Evolutionary conservation across 2,797 vertebrate species (phyloP).

Genomic region (Diceros bicornis): DNA sequence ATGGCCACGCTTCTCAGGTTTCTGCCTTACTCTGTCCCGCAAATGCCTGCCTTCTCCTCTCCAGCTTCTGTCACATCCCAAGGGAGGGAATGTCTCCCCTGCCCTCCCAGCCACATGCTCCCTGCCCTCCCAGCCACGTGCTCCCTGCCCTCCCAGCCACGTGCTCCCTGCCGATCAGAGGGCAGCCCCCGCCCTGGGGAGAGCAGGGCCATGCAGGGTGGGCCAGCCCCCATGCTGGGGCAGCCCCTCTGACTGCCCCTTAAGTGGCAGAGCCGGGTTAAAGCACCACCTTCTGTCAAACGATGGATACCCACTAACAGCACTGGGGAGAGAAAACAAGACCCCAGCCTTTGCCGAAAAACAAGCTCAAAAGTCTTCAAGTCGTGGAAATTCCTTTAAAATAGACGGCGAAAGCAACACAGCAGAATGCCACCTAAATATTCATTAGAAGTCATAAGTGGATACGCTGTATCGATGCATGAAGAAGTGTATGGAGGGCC

Average conservation of each 20-base stretch:
- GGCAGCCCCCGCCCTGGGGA: neutral
- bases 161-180: neutral
- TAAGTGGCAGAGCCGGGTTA: rapidly evolving
- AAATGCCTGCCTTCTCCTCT: neutral
- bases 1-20: neutral
- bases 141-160: neutral
- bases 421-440: neutral
- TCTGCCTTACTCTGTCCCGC: neutral
- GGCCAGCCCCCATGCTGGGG: neutral
- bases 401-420: neutral
- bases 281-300: neutral
- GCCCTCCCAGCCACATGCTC: neutral
- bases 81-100: neutral
- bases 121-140: neutral
- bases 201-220: neutral
- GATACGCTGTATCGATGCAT: rapidly evolving
- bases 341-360: neutral
- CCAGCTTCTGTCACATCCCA: neutral
- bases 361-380: neutral
- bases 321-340: neutral
- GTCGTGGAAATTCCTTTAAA: neutral
- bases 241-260: neutral
- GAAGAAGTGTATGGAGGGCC: neutral
- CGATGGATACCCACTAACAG: rapidly evolving
- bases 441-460: rapidly evolving